These are phyloP conservation scores for Drosophila tropicalis DNA, from an alignment of 1,140 invertebrate species.

Conservation along the genomic window DNA sequence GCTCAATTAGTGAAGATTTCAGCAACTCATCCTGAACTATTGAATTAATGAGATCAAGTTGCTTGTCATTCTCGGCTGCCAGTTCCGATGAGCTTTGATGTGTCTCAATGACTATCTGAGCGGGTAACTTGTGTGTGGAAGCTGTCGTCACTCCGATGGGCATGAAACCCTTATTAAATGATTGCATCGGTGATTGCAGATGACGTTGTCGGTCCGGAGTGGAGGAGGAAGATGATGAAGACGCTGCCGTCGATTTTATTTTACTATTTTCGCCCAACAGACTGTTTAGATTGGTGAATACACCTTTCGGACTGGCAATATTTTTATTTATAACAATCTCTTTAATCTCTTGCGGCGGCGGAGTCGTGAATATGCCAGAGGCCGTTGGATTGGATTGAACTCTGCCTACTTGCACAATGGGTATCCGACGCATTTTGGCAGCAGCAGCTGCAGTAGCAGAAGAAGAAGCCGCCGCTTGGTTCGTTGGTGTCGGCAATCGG, in stretches of 20 bases:
- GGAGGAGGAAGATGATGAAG: conserved; percentile 16
- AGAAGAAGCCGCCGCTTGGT: conserved; percentile 11
- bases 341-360: conserved; percentile 64
- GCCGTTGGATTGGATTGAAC: conserved; percentile 13
- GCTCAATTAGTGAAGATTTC: conserved; percentile 51
- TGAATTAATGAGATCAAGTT: conserved; percentile 81
- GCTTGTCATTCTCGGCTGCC: conserved; percentile 77
- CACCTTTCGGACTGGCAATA: conserved; percentile 70
- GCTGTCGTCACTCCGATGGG: conserved; percentile 71
- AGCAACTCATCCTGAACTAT: conserved; percentile 71
- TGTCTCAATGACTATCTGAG: conserved; percentile 77
- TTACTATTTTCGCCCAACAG: conserved; percentile 51
- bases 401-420: conserved; percentile 48
- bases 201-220: conserved; percentile 22
- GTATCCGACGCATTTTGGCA: conserved; percentile 45
- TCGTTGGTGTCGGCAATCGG: neutral
- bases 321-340: conserved; percentile 80
- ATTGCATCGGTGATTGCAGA: conserved; percentile 38
- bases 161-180: conserved; percentile 66
- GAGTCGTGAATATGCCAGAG: conserved; percentile 31
- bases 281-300: conserved; percentile 76
- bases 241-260: conserved; percentile 3
- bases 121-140: conserved; percentile 77
- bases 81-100: conserved; percentile 77
- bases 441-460: neutral